A percentile compares a stretch with the other conserved stretches of the same genome.
Evolutionary conservation across 2,113 vertebrate genomes (phyloP).

Genomic region (Salvelinus namaycush): DNA sequence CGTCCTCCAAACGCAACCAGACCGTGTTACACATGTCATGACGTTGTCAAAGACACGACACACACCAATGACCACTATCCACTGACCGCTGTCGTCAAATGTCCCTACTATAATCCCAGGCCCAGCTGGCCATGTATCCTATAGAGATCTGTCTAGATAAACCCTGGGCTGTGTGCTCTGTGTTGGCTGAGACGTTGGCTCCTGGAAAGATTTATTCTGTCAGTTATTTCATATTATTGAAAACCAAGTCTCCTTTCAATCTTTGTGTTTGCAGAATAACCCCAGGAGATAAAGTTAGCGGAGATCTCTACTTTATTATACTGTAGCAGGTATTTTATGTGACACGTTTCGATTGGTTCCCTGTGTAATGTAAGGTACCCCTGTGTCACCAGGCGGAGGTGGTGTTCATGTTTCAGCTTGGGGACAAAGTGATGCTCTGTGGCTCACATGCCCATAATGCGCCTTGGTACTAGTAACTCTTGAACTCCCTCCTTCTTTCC

Average conservation of each 20-base stretch:
- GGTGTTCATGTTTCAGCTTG: slow-evolving; percentile 17
- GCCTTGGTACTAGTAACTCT: slow-evolving; percentile 17
- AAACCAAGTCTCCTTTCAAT: background rate
- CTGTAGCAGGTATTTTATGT: background rate
- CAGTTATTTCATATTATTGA: background rate
- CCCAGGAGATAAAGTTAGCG: background rate
- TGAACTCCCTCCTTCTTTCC: slow-evolving; percentile 24
- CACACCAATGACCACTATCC: slow-evolving; percentile 36
- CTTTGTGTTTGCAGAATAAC: background rate
- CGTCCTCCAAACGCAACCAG: slow-evolving; percentile 54
- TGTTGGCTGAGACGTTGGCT: background rate
- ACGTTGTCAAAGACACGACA: too few species aligned
- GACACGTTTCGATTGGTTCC: background rate
- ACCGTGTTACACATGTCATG: slow-evolving; percentile 39
- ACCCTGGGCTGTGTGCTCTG: background rate
- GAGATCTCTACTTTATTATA: background rate
- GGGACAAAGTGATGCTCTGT: slow-evolving; percentile 6
- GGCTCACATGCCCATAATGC: slow-evolving; percentile 54
- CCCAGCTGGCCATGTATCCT: background rate
- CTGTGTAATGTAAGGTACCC: background rate
- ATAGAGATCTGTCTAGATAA: background rate
- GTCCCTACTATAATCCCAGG: background rate
- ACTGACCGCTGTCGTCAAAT: slow-evolving; percentile 37
- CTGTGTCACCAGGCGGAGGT: slow-evolving; percentile 44
- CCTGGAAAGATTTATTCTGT: background rate